Evolutionary conservation across 2,113 vertebrate species (phyloP), one percentile per base, ranked within the genome.

Genomic region (Limanda limanda): DNA sequence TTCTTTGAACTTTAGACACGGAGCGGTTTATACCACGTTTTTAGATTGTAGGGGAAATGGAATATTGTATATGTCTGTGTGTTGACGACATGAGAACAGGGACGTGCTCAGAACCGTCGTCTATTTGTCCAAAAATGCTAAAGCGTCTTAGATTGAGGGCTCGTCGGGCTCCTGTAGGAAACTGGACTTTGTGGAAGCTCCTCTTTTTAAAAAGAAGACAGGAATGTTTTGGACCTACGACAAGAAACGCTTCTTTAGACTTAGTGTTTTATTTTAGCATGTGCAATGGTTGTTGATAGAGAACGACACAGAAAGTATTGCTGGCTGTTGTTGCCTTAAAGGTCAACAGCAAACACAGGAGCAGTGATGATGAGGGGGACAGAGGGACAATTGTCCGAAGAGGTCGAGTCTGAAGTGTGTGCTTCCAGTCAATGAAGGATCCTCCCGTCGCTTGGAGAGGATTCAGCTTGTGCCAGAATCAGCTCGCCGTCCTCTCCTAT

Each of bases 201-300:
- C 45, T 47, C 17, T 31, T 31, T 31, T 59, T 18, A 25, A 31
- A 31, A 59, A 37, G 3, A 10, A 60, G 25, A 60, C 15, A 8
- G 57, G 47, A 75, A 64, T 78, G 65, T 74, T 70, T 79, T 86
- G 74, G 80, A 85, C 71, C 81, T 87, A 60, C 18, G 27, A 74
- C 8, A 59, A 1, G 18, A 47, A 57, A 48, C 40, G 35, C 1
- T 42, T 67, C 1, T 55, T 23, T 40, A 56, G 52, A 17, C 47
- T 51, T 51, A 3, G 6, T 51, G 7, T 51, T 55, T 23, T 24
- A 5, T 48, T 66, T 67, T 51, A 71, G 45, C 3, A 0, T 54
- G 64, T 64, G 62, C 54, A 37, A 23, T 18, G 18, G 45, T 55
- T 54, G 64, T 62, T 37, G 65, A 31, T 51, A 35, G 10, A n/a